Evolutionary conservation across 2,888 invertebrate species (phyloP).

Genomic region (Drosophila multiciliata): DNA sequence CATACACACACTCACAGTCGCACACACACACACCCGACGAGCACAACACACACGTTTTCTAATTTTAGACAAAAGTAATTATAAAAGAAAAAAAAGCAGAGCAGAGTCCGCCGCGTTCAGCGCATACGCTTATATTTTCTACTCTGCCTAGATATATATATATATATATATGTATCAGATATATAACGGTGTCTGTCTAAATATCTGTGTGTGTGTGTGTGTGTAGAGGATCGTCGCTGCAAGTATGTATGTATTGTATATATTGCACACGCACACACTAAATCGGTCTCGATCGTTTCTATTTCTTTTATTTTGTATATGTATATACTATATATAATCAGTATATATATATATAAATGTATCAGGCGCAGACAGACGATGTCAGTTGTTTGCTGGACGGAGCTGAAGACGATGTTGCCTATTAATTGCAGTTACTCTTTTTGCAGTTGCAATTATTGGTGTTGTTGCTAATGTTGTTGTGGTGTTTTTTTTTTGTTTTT

Average conservation of each 20-base stretch:
- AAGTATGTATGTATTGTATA: constrained; percentile 27
- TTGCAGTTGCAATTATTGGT: constrained; percentile 39
- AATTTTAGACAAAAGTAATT: constrained; percentile 85
- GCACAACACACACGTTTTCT: constrained; percentile 84
- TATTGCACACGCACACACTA: constrained; percentile 58
- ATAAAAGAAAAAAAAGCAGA: constrained; percentile 82
- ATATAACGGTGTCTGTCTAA: constrained; percentile 33
- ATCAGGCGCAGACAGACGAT: constrained; percentile 67
- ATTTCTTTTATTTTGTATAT: constrained; percentile 1
- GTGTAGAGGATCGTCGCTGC: constrained; percentile 74
- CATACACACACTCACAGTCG: constrained; percentile 15
- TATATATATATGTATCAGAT: constrained; percentile 24
- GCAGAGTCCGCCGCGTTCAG: constrained; percentile 81
- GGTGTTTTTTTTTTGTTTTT: constrained; percentile 17
- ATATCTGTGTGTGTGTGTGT: constrained; percentile 43
- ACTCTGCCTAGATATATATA: constrained; percentile 76
- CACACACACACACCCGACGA: constrained; percentile 77
- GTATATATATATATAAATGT: constrained; percentile 34
- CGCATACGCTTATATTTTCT: constrained; percentile 76
- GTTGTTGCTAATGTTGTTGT: constrained; percentile 23
- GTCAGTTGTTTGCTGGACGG: constrained; percentile 70
- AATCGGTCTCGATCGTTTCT: constrained; percentile 53
- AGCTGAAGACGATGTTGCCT: constrained; percentile 32
- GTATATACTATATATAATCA: constrained; percentile 28
- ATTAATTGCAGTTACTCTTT: constrained; percentile 38